Percentiles rank a stretch among this genome's conserved stretches.
These are phyloP conservation scores for Typhlomys cinereus DNA, from an alignment of 2,113 vertebrate species.

Conservation along the genomic window DNA sequence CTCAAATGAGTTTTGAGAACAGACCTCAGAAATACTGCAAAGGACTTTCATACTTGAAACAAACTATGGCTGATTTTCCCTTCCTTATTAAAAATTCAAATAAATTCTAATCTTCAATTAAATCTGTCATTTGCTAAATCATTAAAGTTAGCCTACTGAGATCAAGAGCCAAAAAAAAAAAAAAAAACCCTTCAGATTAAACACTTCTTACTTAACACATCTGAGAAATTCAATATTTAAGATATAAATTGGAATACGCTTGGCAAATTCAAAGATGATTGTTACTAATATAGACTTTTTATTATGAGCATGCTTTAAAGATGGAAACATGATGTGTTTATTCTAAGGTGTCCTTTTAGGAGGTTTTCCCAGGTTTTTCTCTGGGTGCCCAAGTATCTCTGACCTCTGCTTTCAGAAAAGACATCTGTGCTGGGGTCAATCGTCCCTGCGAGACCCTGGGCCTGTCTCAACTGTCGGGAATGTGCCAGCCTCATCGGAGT, in stretches of 20 bases:
- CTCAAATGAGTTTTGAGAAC: background rate
- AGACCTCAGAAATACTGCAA: background rate
- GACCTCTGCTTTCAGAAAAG: conserved; percentile 88
- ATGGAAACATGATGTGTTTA: background rate
- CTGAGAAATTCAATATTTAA: background rate
- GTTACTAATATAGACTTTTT: background rate
- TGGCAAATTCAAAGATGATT: background rate
- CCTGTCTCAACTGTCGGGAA: conserved; percentile 97
- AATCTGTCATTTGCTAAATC: background rate
- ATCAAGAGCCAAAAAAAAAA: conserved; percentile 35
- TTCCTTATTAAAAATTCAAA: background rate
- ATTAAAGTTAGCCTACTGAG: background rate
- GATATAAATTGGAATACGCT: background rate
- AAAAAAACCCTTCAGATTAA: background rate
- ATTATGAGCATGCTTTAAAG: background rate
- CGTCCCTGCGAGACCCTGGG: conserved; percentile 97
- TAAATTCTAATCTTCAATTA: background rate
- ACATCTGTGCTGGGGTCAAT: conserved; percentile 96
- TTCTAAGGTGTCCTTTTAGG: background rate
- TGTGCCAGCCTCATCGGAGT: conserved; percentile 97
- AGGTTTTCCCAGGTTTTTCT: background rate
- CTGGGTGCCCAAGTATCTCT: background rate
- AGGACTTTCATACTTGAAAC: background rate
- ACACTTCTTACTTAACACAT: no score
- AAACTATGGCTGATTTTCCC: background rate